Evolutionary conservation across 2,113 vertebrate species (phyloP).

Genomic region (Callospermophilus lateralis): DNA sequence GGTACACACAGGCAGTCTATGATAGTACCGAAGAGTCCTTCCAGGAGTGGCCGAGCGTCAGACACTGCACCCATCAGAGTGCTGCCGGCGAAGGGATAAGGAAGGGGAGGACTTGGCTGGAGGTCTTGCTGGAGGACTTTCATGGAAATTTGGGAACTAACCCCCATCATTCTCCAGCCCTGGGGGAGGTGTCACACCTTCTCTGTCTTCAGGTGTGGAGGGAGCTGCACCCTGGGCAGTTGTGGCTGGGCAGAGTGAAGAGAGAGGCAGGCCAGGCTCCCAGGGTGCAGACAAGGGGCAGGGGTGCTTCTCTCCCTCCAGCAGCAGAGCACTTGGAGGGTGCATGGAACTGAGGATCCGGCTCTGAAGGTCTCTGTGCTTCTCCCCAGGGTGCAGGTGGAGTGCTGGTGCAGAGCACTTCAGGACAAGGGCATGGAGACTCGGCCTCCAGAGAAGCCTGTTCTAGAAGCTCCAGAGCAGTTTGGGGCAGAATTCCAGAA

Average conservation of each 20-base stretch:
- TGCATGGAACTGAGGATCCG: fast-evolving
- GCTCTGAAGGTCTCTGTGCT: fast-evolving
- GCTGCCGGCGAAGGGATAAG: fast-evolving
- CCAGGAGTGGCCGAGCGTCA: too few relatives aligned
- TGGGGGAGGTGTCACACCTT: neutral
- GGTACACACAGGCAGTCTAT: fast-evolving
- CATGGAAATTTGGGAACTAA: neutral
- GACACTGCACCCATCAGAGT: neutral
- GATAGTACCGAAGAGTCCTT: fast-evolving
- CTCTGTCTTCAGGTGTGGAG: too few relatives aligned
- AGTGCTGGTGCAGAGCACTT: neutral
- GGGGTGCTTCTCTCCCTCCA: fast-evolving
- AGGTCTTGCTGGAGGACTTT: too few relatives aligned
- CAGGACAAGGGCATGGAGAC: neutral
- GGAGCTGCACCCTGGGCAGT: neutral
- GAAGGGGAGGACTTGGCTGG: neutral
- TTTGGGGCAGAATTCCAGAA: neutral
- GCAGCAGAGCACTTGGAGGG: neutral
- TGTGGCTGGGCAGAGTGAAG: neutral
- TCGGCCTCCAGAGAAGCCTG: too few relatives aligned
- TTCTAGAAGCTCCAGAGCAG: neutral
- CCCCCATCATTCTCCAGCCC: neutral
- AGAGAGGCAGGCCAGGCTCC: fast-evolving
- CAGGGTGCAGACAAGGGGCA: fast-evolving
- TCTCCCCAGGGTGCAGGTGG: fast-evolving